Base-by-base conservation (phyloP, 1,140 invertebrate genomes). In the Augochlora pura region DNA sequence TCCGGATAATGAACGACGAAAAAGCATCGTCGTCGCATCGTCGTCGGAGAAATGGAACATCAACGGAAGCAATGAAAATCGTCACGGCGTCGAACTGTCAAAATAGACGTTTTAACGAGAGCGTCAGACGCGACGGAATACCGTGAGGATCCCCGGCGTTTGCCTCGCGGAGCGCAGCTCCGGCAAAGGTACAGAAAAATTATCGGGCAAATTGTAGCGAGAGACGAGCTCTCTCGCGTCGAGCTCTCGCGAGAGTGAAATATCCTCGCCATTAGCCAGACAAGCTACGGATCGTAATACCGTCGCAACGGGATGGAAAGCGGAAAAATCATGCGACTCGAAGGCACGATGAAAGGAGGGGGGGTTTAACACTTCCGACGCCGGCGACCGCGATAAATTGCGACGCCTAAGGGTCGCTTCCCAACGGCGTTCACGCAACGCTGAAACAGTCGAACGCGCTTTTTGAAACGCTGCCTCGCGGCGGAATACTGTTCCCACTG, bases 361-460 rank as follows among this genome's bases (percentile, higher is more conserved):
- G 21, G 18, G 38, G 67, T 38, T 77, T 78, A 83, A 83, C 71
- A 77, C 54, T 57, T 57, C n/a, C 38, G 64, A 62, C 39, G 62
- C 39, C 39, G 57, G 66, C 14, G 25, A 46, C 39, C 52, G 46
- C 67, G 70, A 78, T 78, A 83, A 83, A 83, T 82, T 78, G 68
- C 68, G 70, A 72, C 67, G 42, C 32, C 46, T 77, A 62, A 62
- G 18, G 49, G 49, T 52, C 21, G 16, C 5, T 52, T 52, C 16
- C 18, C 49, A 52, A 2, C 16, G 49, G 16, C 49, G 49, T 52
- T 52, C 14, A 18, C 49, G 49, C 16, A 21, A 6, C 21, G 9
- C 21, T 57, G 54, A 46, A 46, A 46, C 10, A 46, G 10, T 42
- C 12, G 10, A 46, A 14, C 42, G 12, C 12, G 3, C 14, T 46